Conservation (phyloP, 2,113 vertebrate species). For the Oncorhynchus mykiss region DNA sequence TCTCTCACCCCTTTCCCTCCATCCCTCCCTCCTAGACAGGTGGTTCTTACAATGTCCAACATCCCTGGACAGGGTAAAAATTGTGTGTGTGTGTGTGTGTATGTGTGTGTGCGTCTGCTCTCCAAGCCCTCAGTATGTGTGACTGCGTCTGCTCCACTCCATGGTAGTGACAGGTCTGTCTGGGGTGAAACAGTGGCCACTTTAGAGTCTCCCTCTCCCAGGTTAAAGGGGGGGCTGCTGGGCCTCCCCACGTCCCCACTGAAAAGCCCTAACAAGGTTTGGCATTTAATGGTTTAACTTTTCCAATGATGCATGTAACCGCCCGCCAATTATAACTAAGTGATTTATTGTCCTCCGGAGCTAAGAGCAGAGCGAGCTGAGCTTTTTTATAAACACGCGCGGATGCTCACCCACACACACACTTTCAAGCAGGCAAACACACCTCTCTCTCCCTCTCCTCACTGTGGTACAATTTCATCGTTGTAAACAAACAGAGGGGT, state of each 20-base stretch:
- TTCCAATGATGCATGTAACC: conserved; percentile 72
- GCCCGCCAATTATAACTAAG: conserved; percentile 65
- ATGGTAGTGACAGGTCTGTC: conserved; percentile 45
- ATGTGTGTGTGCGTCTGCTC: neutral
- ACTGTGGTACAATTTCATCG: conserved; percentile 53
- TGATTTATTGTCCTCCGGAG: conserved; percentile 69
- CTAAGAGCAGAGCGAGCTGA: neutral
- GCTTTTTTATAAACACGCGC: conserved; percentile 41
- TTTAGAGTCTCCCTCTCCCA: conserved; percentile 33
- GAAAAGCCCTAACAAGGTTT: conserved; percentile 63
- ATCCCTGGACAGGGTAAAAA: conserved; percentile 3
- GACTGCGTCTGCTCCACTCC: neutral
- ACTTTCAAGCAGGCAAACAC: no score
- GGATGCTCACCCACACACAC: neutral
- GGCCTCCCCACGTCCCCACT: conserved; percentile 32
- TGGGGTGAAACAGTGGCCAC: conserved; percentile 55
- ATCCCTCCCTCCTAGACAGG: conserved; percentile 46
- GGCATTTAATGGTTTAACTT: conserved; percentile 75
- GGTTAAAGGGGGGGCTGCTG: neutral
- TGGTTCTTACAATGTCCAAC: conserved; percentile 59
- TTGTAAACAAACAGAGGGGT: conserved; percentile 72
- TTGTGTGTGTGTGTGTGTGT: neutral
- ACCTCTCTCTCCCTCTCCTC: conserved; percentile 12
- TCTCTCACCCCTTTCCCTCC: neutral
- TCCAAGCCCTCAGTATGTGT: neutral